A percentile compares a stretch with the other conserved stretches of the same genome.
Evolutionary conservation across 2,888 invertebrate genomes (phyloP).

Genomic region (Agonopterix arenella): DNA sequence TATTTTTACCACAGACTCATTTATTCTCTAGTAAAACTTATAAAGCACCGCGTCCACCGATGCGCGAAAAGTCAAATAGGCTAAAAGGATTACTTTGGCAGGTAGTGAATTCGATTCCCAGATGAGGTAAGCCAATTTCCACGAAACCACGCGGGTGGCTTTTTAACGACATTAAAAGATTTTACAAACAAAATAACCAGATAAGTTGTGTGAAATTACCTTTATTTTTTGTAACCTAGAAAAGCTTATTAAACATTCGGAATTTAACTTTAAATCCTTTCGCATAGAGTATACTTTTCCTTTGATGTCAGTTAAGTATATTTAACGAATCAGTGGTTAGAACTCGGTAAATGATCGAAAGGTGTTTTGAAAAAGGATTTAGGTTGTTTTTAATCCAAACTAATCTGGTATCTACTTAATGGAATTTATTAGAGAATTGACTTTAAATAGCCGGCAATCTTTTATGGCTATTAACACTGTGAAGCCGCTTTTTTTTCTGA

Average conservation of each 20-base stretch:
- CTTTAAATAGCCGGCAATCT: neutral
- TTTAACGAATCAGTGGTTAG: constrained; percentile 10
- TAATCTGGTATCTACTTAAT: constrained; percentile 16
- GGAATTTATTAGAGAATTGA: constrained; percentile 8
- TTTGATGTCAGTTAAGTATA: neutral
- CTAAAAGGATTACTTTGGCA: constrained; percentile 45
- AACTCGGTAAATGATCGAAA: constrained; percentile 13
- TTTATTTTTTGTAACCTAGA: constrained; percentile 9
- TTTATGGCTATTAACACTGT: neutral
- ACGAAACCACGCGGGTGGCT: constrained; percentile 52
- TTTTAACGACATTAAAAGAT: constrained; percentile 37
- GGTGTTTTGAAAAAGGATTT: constrained; percentile 23
- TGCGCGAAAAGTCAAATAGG: constrained; percentile 38
- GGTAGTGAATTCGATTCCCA: constrained; percentile 45
- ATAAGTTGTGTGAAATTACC: constrained; percentile 26
- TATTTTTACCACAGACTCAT: no score
- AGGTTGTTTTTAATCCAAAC: constrained; percentile 12
- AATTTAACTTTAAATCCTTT: neutral
- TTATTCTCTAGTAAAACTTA: neutral
- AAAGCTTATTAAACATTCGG: neutral
- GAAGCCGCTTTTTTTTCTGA: no score
- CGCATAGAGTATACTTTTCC: neutral
- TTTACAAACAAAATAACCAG: constrained; percentile 29
- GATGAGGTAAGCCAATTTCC: constrained; percentile 32
- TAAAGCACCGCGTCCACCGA: constrained; percentile 27